phyloP scores from a whole-genome alignment of 2,113 vertebrate species.

The Benitochromis conjunctus region DNA sequence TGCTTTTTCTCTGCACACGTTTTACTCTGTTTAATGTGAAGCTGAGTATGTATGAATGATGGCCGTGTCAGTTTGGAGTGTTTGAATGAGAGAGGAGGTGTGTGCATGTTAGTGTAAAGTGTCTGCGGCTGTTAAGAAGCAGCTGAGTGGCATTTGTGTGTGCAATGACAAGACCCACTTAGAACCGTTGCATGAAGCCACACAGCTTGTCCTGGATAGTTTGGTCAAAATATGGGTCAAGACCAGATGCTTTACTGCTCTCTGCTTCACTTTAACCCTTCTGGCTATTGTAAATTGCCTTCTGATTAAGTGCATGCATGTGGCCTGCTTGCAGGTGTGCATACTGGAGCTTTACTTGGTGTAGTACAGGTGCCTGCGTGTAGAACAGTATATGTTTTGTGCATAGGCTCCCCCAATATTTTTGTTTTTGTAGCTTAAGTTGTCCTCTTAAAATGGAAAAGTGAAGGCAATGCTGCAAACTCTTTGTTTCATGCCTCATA shows the following conservation, averaged over 20 bases:
- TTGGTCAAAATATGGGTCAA: conserved; percentile 51
- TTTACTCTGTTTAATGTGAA: not conserved
- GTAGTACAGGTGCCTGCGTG: not conserved
- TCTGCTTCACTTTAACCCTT: conserved; percentile 6
- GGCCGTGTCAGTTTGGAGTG: conserved; percentile 17
- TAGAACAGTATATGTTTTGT: not conserved
- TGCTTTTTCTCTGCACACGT: not conserved
- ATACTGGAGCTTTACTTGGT: not conserved
- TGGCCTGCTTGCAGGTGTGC: not conserved
- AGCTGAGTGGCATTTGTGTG: conserved; percentile 14
- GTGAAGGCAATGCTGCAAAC: not conserved
- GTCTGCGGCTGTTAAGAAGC: conserved; percentile 13
- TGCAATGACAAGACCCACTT: conserved; percentile 34
- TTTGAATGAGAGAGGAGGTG: conserved; percentile 17
- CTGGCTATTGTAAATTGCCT: not conserved
- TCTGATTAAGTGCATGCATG: not conserved
- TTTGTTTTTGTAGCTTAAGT: not conserved
- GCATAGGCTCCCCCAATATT: not conserved
- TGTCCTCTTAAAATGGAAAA: not conserved
- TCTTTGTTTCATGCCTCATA: not conserved
- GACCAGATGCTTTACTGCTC: conserved; percentile 16
- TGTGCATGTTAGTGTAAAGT: conserved; percentile 13
- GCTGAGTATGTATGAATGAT: conserved; percentile 17
- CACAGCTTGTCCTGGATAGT: conserved; percentile 50
- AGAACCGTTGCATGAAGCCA: conserved; percentile 2